Evolutionary conservation across 2,113 vertebrate species (phyloP).

Genomic region (Acanthisitta chloris): DNA sequence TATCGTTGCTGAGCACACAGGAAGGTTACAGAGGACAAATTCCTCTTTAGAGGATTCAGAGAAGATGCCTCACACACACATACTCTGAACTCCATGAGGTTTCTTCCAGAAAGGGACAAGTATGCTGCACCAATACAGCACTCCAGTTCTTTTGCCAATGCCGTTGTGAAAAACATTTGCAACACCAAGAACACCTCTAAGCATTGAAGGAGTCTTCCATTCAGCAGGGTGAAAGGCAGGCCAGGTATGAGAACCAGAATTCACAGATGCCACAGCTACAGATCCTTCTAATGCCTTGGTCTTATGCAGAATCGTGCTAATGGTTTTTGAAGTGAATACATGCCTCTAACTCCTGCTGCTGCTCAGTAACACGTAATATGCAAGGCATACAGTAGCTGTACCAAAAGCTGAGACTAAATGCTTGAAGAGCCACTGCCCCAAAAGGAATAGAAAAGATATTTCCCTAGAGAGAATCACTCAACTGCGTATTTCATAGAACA

Average conservation of each 20-base stretch:
- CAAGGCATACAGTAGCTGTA: not conserved
- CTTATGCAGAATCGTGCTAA: not conserved
- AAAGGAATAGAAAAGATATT: conserved; percentile 57
- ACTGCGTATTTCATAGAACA: conserved; percentile 13
- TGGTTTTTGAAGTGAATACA: not conserved
- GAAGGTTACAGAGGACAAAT: not conserved
- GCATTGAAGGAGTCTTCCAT: not conserved
- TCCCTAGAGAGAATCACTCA: conserved; percentile 61
- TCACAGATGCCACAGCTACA: not conserved
- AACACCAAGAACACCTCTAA: not conserved
- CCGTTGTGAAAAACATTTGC: not conserved
- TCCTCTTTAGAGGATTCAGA: not conserved
- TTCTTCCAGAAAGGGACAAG: not conserved
- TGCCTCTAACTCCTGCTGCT: not conserved
- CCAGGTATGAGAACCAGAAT: not conserved
- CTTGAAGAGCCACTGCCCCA: not conserved
- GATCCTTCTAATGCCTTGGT: not conserved
- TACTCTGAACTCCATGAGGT: not conserved
- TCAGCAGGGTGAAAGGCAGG: not conserved
- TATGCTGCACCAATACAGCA: not conserved
- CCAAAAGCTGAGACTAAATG: conserved; percentile 52
- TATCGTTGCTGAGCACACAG: not conserved
- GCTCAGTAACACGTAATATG: not conserved
- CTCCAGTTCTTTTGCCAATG: not conserved
- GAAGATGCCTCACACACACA: not conserved